Base-by-base conservation (phyloP, 2,797 vertebrate species). In the Kryptolebias ocellatus region DNA sequence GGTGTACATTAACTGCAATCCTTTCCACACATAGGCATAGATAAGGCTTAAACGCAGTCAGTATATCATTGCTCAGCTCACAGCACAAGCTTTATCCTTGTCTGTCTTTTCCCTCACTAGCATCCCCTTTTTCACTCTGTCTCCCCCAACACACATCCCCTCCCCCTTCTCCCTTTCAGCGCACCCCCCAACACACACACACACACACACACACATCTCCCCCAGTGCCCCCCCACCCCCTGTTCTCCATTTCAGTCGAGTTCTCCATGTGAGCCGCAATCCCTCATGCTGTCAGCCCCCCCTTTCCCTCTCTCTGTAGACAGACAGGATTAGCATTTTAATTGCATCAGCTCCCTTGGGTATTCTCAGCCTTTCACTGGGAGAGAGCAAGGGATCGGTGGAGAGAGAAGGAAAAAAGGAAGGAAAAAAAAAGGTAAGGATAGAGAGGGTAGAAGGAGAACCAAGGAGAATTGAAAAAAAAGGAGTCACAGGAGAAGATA, bases 321-420 rank as follows among this genome's bases (percentile, higher is more conserved):
- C 93, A 94, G 93, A 94, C 94, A 94, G 94, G 94, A 95, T 95
- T 95, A 95, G 94, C 94, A 95, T 95, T 95, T 95, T 95, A 95
- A 95, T 95, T 95, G 93, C 93, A 94, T 94, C 94, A 94, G 94
- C 94, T 95, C 94, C 93, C 94, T 94, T 93, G 94, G 93, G 94
- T 93, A 94, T 94, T 95, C 93, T 92, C 93, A 93, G 93, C 92
- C 92, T 94, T 94, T 93, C 93, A 94, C 93, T 93, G 93, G 89
- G 93, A 89, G 92, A 90, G 91, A 88, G 91, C 78, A 83, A 88
- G 84, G 74, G 85, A 83, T 86, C 78, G 77, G 64, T 85, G 80
- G 87, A 88, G 84, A 83, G 77, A 75, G 67, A 79, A 71, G 57
- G 80, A 78, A 53, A 78, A 76, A 80, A 78, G 78, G 79, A 67